These are phyloP conservation scores for Cataglyphis rosenhaueri DNA, from an alignment of 2,888 invertebrate species.

Conservation along the genomic window DNA sequence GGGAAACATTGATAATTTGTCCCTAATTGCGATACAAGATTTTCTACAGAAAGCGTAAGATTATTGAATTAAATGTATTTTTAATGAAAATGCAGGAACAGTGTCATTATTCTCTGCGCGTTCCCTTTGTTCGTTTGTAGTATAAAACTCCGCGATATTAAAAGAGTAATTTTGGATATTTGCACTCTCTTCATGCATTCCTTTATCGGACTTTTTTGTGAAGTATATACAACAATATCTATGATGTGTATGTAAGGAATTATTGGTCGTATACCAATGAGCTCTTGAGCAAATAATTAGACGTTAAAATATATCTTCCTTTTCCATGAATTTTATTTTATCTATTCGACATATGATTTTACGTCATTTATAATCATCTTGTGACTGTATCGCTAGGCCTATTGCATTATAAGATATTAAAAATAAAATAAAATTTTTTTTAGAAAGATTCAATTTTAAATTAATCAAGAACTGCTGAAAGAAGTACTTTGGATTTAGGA, in stretches of 20 bases:
- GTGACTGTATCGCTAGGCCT: neutral
- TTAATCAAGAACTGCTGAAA: neutral
- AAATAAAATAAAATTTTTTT: constrained; percentile 8
- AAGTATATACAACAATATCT: constrained; percentile 21
- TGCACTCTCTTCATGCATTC: neutral
- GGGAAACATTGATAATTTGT: neutral
- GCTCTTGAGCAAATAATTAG: constrained; percentile 42
- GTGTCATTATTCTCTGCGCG: neutral
- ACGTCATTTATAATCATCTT: neutral
- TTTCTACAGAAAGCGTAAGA: neutral
- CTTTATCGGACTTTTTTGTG: neutral
- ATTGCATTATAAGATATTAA: neutral
- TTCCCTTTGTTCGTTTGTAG: neutral
- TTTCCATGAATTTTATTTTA: neutral
- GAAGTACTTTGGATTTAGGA: neutral
- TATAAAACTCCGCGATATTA: constrained; percentile 43
- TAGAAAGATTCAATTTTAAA: neutral
- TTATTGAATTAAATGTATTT: constrained; percentile 3
- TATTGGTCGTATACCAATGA: constrained; percentile 22
- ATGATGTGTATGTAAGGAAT: constrained; percentile 9
- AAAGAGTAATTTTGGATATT: constrained; percentile 13
- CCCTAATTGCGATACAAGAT: neutral
- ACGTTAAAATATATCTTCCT: neutral
- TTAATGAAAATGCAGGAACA: constrained; percentile 4
- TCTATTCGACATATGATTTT: neutral